Conservation (phyloP, 1,140 invertebrate genomes). For the Meloidogyne floridensis region DNA sequence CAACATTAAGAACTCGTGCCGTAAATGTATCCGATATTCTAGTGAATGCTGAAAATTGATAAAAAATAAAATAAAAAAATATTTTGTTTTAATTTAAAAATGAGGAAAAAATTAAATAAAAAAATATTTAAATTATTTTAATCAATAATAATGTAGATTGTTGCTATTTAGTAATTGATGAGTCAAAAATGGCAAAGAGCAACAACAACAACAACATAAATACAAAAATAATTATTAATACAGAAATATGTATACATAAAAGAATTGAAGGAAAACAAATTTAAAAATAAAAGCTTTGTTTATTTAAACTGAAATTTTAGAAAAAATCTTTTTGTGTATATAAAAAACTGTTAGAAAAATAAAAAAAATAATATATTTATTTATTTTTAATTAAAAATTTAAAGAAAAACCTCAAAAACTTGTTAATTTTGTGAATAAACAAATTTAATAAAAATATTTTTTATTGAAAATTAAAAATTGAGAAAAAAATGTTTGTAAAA, state of each 20-base stretch:
- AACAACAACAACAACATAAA: not conserved
- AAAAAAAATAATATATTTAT: no score
- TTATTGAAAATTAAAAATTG: not conserved
- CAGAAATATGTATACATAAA: no score
- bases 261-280: no score
- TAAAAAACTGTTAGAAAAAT: no score
- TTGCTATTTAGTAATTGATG: constrained; percentile 9
- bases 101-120: not conserved
- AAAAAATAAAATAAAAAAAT: not conserved
- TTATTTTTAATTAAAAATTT: no score
- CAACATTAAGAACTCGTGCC: constrained; percentile 94
- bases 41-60: constrained; percentile 75
- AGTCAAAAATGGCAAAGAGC: not conserved
- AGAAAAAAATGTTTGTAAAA: not conserved
- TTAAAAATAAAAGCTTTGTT: no score
- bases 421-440: no score
- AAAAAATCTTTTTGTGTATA: no score
- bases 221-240: not conserved
- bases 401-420: no score
- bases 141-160: not conserved
- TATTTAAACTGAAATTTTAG: no score
- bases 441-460: no score
- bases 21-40: constrained; percentile 89
- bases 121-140: no score
- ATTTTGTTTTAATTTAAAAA: not conserved